Evolutionary conservation across 2,113 vertebrate species (phyloP).

Genomic region (Ciconia boyciana): DNA sequence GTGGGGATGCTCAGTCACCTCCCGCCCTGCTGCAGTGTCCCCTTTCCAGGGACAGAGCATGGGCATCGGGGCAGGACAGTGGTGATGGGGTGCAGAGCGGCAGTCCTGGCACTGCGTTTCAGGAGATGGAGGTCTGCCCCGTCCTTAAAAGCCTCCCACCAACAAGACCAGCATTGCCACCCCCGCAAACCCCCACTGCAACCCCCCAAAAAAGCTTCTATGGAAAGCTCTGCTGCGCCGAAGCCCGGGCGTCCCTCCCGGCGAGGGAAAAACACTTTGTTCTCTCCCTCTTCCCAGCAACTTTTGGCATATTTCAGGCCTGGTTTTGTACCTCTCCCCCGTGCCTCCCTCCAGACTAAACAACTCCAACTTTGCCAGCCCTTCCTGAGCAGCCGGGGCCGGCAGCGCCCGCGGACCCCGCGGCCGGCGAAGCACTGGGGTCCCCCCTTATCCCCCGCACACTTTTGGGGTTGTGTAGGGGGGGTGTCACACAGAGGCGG

Average conservation of each 20-base stretch:
- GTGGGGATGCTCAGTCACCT: background rate
- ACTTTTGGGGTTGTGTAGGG: accelerated
- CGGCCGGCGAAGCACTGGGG: background rate
- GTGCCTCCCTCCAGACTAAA: background rate
- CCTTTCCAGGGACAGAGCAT: background rate
- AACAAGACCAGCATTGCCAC: accelerated
- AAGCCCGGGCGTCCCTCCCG: background rate
- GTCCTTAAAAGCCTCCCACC: background rate
- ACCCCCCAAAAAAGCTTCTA: background rate
- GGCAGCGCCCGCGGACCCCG: too few relatives aligned
- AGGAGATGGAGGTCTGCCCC: background rate
- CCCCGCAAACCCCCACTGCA: background rate
- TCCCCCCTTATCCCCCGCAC: background rate
- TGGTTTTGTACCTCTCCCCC: background rate
- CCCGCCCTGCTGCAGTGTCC: background rate
- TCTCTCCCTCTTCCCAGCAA: background rate
- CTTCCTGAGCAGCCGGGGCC: background rate
- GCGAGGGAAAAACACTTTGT: background rate
- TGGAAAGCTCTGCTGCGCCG: too few relatives aligned
- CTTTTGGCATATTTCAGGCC: background rate
- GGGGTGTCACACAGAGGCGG: too few relatives aligned
- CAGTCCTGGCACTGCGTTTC: background rate
- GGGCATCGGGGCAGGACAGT: accelerated
- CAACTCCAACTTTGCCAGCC: background rate
- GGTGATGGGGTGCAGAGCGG: accelerated